Base-by-base conservation (phyloP, 2,797 vertebrate species). In the Rhinichthys osculus region DNA sequence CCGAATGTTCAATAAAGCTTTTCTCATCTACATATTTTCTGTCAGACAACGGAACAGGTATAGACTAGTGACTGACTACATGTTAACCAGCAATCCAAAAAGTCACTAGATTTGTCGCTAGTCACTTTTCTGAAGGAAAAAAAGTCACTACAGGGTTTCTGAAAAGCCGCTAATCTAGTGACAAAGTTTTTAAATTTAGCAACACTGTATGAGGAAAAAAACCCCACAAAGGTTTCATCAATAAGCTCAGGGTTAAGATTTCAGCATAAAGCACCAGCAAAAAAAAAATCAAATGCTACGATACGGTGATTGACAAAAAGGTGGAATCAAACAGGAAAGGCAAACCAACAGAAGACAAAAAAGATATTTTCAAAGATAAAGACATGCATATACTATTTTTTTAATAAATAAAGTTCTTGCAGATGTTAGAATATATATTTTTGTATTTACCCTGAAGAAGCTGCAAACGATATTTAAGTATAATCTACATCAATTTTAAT, bases 271-370 rank as follows among this genome's bases (percentile, higher is more conserved):
- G 17, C 8, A 64, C 11, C 21, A 19, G 23, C 30, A 50, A 81
- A 71, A 3, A 81, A 71, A 3, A 27, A 35, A 50, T 27, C 7
- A 62, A 7, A 64, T 7, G 27, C 14, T 47, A 44, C 30, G 30
- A 40, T 40, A 40, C 44, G 44, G 13, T 62, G 7, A 64, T 21
- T 78, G 38, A 44, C 50, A 27, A 70, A 70, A 44, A 38, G 79
- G 19, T 79, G 8, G 77, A 62, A 27, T 40, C 23, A 44, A 79
- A 27, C 54, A 66, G 59, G 5, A 80, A 47, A 50, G 9, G 5
- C 13, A 78, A 62, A 78, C 21, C 21, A 81, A 52, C 77, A 78
- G 21, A 8, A 64, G 8, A 19, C 59, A 23, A 70, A 81, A n/a
- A n/a, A 19, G 0, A 1, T 14, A 47, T 47, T 47, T 13, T 44